Evolutionary conservation across 2,797 vertebrate genomes (phyloP), one percentile per base, ranked within the genome.

Genomic region (Muraenolepis orangiensis): DNA sequence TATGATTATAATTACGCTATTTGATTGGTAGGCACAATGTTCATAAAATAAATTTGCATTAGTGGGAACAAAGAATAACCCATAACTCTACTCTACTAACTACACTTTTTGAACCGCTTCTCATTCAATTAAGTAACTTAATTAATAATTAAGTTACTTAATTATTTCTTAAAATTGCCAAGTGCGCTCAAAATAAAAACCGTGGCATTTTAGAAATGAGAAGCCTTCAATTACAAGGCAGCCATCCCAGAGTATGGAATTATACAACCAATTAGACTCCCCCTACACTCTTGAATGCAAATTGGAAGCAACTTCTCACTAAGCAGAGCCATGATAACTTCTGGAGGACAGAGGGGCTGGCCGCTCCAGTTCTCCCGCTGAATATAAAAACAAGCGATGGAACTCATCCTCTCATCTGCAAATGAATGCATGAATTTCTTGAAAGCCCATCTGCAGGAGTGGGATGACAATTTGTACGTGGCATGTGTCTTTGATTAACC

Each of bases 241-340:
- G n/a, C 68, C 57, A 67, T 66, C n/a, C 78, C 74, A 18, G 81
- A 80, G 82, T 79, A 18, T 38, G 72, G 40, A 70, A 76, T 82
- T 84, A 85, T 82, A 71, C 73, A 72, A 76, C 80, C 83, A 89
- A 87, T 90, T 88, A 88, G 71, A 69, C 73, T 75, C 28, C 66
- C 66, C 69, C 51, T 78, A 77, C 57, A 71, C 74, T 84, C 69
- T 28, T 83, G 85, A 90, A 91, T 92, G 74, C 81, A 83, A 84
- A 91, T 88, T 80, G 80, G 72, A 74, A 81, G 86, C 36, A 87
- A 82, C 66, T 84, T 87, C 83, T 87, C 81, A 87, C 89, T 89
- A 90, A 85, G 72, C 66, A 76, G 71, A 85, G 83, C 85, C 85
- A 85, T 81, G 73, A 89, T 81, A 30, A 84, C 85, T 87, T 88